Percentiles rank a stretch among this genome's conserved stretches.
phyloP scores from a whole-genome alignment of 2,797 vertebrate species.

The Enteromius radiatus region DNA sequence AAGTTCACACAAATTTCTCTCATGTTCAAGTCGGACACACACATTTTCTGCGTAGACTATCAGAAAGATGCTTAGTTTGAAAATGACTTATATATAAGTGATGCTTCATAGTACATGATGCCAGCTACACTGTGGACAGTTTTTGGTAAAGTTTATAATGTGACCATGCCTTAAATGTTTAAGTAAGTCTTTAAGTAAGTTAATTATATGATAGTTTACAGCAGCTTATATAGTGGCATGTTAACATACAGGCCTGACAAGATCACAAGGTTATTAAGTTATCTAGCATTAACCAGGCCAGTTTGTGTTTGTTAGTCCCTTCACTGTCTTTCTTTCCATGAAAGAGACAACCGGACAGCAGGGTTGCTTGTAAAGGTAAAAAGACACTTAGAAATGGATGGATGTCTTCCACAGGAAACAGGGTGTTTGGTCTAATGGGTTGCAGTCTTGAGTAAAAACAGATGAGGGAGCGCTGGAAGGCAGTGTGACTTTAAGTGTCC shows the following conservation, averaged over 20 bases:
- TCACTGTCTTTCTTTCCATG: not conserved
- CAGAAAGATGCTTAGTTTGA: not conserved
- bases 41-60: not conserved
- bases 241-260: not conserved
- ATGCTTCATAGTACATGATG: not conserved
- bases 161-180: not conserved
- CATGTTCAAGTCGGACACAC: not conserved
- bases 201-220: not conserved
- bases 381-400: slow-evolving; percentile 52
- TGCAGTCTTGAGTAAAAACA: slow-evolving; percentile 59
- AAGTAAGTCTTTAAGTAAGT: slow-evolving; percentile 4
- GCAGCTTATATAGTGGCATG: not conserved
- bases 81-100: not conserved
- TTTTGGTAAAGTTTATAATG: not conserved
- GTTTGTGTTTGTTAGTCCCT: slow-evolving; percentile 9
- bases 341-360: slow-evolving; percentile 12
- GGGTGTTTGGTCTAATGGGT: slow-evolving; percentile 54
- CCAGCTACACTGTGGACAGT: not conserved
- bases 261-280: slow-evolving; percentile 9
- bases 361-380: slow-evolving; percentile 53
- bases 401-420: slow-evolving; percentile 67
- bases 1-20: not conserved
- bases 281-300: not conserved
- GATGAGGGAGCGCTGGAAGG: slow-evolving; percentile 45
- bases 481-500: slow-evolving; percentile 5